These are phyloP conservation scores for Thera obeliscata DNA, from an alignment of 2,888 invertebrate genomes.

Conservation along the genomic window DNA sequence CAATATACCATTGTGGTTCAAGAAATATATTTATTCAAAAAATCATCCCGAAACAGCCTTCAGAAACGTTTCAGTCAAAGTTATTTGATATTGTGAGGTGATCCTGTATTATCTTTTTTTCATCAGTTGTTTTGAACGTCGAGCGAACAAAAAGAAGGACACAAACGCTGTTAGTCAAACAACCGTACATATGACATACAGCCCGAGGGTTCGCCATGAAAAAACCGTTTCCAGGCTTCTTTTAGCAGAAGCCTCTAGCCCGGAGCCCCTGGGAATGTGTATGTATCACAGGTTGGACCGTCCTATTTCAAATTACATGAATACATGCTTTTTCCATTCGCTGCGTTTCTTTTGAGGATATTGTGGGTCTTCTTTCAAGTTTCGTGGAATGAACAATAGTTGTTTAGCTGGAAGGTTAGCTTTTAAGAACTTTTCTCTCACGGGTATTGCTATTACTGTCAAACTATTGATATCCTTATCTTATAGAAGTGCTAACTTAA, in stretches of 20 bases:
- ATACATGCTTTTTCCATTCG: slow-evolving; percentile 42
- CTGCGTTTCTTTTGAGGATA: slow-evolving; percentile 34
- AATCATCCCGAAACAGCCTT: no score
- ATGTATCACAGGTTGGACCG: slow-evolving; percentile 46
- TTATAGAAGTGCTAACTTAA: background rate
- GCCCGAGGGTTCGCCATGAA: slow-evolving; percentile 37
- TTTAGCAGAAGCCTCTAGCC: slow-evolving; percentile 39
- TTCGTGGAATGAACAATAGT: background rate
- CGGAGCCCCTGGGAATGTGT: slow-evolving; percentile 56
- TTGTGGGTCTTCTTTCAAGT: slow-evolving; percentile 7
- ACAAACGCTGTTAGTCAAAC: slow-evolving; percentile 24
- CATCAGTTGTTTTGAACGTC: background rate
- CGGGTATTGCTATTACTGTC: background rate
- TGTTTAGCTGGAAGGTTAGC: background rate
- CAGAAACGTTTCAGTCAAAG: no score
- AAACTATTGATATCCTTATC: background rate
- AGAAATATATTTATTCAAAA: no score
- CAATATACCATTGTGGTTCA: no score
- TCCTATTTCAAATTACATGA: slow-evolving; percentile 45
- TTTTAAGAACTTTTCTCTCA: background rate
- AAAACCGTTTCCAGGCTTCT: slow-evolving; percentile 37
- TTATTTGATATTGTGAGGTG: slow-evolving; percentile 5
- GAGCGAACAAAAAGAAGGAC: slow-evolving; percentile 17
- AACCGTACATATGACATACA: slow-evolving; percentile 22
- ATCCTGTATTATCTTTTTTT: background rate